Conservation (phyloP, 2,797 vertebrate genomes). For the Euphonia xanthogaster region DNA sequence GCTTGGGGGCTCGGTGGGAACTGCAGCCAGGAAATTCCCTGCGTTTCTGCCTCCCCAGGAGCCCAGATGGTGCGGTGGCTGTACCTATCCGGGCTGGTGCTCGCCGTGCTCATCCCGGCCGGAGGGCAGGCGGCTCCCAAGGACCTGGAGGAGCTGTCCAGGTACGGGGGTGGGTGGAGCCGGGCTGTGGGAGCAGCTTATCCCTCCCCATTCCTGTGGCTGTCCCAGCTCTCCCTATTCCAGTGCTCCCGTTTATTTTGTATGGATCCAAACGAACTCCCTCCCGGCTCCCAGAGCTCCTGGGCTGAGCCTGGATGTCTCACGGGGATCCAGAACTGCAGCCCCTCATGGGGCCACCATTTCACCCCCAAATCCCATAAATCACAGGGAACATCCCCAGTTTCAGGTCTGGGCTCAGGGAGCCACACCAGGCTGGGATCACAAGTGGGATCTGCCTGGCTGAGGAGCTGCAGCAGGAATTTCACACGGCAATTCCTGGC, state of each 20-base stretch:
- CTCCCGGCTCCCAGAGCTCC: too few species aligned
- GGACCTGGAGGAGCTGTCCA: not conserved
- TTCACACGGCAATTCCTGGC: not conserved
- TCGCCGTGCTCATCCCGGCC: not conserved
- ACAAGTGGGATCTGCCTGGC: too few species aligned
- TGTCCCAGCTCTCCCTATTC: not conserved
- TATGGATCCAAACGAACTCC: too few species aligned
- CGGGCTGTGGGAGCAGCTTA: not conserved
- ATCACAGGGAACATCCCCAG: too few species aligned
- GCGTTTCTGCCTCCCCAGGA: not conserved
- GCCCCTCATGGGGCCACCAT: too few species aligned
- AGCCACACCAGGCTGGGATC: too few species aligned
- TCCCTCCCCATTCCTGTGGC: not conserved
- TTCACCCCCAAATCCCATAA: too few species aligned
- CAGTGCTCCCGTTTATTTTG: not conserved
- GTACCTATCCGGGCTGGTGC: not conserved
- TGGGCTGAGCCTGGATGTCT: too few species aligned
- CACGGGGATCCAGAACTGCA: too few species aligned
- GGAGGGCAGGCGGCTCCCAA: not conserved
- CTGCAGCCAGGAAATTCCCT: rapidly evolving
- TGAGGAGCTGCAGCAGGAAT: too few species aligned
- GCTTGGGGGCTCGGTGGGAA: not conserved
- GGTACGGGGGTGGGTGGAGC: not conserved
- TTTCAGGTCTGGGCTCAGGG: too few species aligned
- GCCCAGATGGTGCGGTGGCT: not conserved